Conservation (phyloP, 2,113 vertebrate species). For the Verasper variegatus region DNA sequence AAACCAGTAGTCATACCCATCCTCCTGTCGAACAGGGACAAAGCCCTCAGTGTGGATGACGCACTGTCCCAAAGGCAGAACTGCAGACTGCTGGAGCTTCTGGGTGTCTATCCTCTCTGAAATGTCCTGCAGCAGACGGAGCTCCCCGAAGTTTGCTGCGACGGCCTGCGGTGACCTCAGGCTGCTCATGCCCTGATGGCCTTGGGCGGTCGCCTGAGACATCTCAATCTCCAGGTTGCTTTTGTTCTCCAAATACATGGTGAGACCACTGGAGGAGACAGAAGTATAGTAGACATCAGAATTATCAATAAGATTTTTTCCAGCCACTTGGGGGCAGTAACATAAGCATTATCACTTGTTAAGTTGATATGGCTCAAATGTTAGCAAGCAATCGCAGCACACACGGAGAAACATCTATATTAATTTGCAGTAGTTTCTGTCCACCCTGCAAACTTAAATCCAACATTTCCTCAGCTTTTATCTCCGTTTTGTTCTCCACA, state of each 20-base stretch:
- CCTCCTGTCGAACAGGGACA: constrained; percentile 70
- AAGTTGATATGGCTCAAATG: background rate
- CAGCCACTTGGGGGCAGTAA: too few species aligned
- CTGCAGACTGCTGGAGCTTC: constrained; percentile 80
- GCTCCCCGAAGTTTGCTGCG: constrained; percentile 82
- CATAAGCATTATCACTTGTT: background rate
- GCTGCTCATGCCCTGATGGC: constrained; percentile 68
- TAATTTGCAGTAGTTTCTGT: too few species aligned
- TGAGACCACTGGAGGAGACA: constrained; percentile 7
- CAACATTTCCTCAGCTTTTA: background rate
- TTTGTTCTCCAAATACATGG: constrained; percentile 90
- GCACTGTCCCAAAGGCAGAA: constrained; percentile 71
- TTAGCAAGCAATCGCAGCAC: too few species aligned
- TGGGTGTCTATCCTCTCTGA: constrained; percentile 80
- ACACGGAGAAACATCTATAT: too few species aligned
- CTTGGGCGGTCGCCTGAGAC: constrained; percentile 76
- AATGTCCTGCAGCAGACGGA: constrained; percentile 85
- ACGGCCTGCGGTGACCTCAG: constrained; percentile 70
- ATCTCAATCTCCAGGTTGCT: constrained; percentile 86
- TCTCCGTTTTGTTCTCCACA: background rate
- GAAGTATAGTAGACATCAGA: background rate
- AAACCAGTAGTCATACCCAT: constrained; percentile 66
- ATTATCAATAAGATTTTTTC: too few species aligned
- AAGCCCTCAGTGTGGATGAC: constrained; percentile 74
- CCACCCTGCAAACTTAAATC: too few species aligned